phyloP scores from a whole-genome alignment of 2,113 vertebrate genomes.

The Pollachius pollachius region DNA sequence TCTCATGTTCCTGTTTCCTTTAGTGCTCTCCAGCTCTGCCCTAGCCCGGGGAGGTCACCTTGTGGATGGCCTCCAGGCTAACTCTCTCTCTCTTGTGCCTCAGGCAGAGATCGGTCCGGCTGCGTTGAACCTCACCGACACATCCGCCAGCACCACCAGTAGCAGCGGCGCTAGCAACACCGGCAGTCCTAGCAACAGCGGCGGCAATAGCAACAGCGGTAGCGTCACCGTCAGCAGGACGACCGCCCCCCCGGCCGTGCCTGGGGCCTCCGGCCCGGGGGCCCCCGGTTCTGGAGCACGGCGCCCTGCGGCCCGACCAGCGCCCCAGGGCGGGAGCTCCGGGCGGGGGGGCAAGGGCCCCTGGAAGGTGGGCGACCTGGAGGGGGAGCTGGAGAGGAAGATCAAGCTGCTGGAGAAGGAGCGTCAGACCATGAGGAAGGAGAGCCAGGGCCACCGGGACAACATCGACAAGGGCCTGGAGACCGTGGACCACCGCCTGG shows the following conservation, averaged over 20 bases:
- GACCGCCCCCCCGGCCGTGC: slow-evolving; percentile 21
- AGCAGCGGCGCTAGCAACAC: background rate
- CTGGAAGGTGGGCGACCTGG: slow-evolving; percentile 89
- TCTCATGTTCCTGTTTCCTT: no score
- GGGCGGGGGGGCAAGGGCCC: slow-evolving; percentile 66
- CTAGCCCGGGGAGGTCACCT: no score
- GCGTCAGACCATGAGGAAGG: slow-evolving; percentile 76
- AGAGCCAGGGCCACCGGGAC: slow-evolving; percentile 80
- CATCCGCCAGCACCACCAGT: slow-evolving; percentile 27
- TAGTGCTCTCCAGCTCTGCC: no score
- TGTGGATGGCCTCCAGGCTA: no score
- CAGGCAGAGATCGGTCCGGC: slow-evolving; percentile 80
- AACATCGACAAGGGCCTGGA: slow-evolving; percentile 86
- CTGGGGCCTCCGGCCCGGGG: slow-evolving; percentile 2
- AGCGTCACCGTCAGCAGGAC: slow-evolving; percentile 19
- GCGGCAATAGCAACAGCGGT: slow-evolving; percentile 10
- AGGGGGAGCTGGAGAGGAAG: slow-evolving; percentile 90
- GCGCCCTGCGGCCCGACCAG: slow-evolving; percentile 36
- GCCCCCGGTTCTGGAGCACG: slow-evolving; percentile 30
- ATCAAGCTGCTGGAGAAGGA: slow-evolving; percentile 91
- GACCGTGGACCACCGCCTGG: slow-evolving; percentile 82
- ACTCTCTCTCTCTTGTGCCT: no score
- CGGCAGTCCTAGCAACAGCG: background rate
- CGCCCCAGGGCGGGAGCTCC: slow-evolving; percentile 37
- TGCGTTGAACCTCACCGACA: slow-evolving; percentile 72